Conservation (phyloP, 1,140 invertebrate genomes). For the Bombyx mandarina region DNA sequence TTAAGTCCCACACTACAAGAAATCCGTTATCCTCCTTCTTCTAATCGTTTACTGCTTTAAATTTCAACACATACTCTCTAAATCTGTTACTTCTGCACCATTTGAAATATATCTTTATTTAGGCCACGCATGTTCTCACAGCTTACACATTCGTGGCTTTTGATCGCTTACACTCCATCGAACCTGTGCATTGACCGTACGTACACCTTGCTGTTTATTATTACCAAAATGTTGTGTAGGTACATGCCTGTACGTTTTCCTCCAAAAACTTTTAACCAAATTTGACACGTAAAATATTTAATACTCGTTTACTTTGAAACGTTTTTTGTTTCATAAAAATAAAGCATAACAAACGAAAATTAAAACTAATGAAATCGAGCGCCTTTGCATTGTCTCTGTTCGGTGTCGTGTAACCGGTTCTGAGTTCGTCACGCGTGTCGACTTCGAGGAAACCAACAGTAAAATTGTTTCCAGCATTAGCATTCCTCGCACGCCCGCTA, state of each 20-base stretch:
- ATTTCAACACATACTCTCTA: too few species aligned
- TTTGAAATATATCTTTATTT: conserved; percentile 9
- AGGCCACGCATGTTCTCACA: conserved; percentile 19
- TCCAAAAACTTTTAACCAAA: too few species aligned
- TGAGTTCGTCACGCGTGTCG: conserved; percentile 42
- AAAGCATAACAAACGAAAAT: conserved; percentile 3
- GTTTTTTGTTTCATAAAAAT: conserved; percentile 3
- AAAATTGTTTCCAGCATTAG: conserved; percentile 39
- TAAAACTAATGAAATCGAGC: conserved; percentile 41
- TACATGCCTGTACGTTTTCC: too few species aligned
- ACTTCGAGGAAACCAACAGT: conserved; percentile 54
- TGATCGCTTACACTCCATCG: conserved; percentile 17
- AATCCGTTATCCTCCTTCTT: too few species aligned
- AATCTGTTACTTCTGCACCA: too few species aligned
- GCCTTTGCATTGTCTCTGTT: conserved; percentile 42
- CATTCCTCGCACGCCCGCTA: conserved; percentile 48
- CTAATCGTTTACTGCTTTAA: too few species aligned
- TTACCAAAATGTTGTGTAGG: conserved; percentile 5
- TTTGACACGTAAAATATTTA: too few species aligned
- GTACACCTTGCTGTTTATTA: conserved; percentile 13
- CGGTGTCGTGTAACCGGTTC: conserved; percentile 46
- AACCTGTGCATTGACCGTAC: conserved; percentile 5
- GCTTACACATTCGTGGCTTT: conserved; percentile 16
- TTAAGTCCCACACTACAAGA: too few species aligned
- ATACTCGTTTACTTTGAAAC: too few species aligned